Conservation (phyloP, 2,888 invertebrate species). For the Volucella inanis region DNA sequence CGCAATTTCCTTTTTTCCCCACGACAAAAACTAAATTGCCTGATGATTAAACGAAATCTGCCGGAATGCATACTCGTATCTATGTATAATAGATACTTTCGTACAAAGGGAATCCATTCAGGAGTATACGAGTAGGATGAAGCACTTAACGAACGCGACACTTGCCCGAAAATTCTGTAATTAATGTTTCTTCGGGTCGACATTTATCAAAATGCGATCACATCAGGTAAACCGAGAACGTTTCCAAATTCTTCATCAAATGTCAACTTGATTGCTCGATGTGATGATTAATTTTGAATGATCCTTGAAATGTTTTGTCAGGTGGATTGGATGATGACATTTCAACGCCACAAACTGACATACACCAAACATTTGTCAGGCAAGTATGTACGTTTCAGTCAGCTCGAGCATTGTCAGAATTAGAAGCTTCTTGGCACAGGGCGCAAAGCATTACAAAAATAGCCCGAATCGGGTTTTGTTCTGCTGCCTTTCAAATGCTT, state of each 20-base stretch:
- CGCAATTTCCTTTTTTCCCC: constrained; percentile 64
- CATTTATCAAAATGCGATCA: constrained; percentile 69
- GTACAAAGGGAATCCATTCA: constrained; percentile 17
- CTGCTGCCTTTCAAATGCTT: constrained; percentile 19
- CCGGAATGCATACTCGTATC: constrained; percentile 21
- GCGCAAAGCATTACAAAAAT: constrained; percentile 19
- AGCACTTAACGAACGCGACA: constrained; percentile 67
- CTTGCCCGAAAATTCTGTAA: constrained; percentile 55
- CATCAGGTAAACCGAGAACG: constrained; percentile 48
- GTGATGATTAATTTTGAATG: constrained; percentile 65
- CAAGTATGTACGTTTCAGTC: constrained; percentile 9
- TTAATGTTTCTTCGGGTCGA: constrained; percentile 59
- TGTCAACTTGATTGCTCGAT: constrained; percentile 48
- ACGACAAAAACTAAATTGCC: constrained; percentile 47
- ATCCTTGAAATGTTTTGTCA: constrained; percentile 67
- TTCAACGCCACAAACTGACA: neutral
- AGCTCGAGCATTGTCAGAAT: constrained; percentile 25
- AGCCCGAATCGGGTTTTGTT: constrained; percentile 12
- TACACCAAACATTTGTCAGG: constrained; percentile 4
- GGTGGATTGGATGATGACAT: constrained; percentile 35
- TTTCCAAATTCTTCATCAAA: constrained; percentile 29
- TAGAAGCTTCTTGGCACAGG: constrained; percentile 24
- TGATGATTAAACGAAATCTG: constrained; percentile 53
- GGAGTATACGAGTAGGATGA: constrained; percentile 11
- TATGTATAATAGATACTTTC: constrained; percentile 6